Base-by-base conservation (phyloP, 1,140 invertebrate genomes). In the Sycophaga agraensis region DNA sequence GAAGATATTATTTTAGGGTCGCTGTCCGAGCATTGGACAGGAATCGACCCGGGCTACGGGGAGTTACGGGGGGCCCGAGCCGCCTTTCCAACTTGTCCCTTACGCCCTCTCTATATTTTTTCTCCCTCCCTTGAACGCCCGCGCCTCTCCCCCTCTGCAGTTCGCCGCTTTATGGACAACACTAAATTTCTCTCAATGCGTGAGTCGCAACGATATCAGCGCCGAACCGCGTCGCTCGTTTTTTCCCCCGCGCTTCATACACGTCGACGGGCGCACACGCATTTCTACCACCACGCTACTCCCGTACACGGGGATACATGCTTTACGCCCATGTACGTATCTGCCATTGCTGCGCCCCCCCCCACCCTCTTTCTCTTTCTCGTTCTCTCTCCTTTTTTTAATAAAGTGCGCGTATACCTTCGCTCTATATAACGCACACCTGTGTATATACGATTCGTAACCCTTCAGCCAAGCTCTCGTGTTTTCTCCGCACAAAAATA, bases 1-100 rank as follows among this genome's bases (percentile, higher is more conserved):
- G 22, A 50, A 42, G 57, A 68, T 71, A 71, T 68, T 69, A 65
- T 69, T 69, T 69, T 68, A 65, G 66, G 66, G 66, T 40, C 9
- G 45, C 43, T 49, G 66, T 64, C 64, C 66, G 61, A 63, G 64
- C 64, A 66, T 66, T 64, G 64, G 59, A 49, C 60, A 59, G 63
- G 65, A 71, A 69, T 69, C 67, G 64, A 66, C 64, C 60, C 55
- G 50, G 19, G 42, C n/a, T n/a, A n/a, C n/a, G n/a, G n/a, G n/a
- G n/a, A n/a, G n/a, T n/a, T n/a, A n/a, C n/a, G 56, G 62, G 64
- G 21, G 28, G 42, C 40, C 39, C 46, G 48, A 43, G 16, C 48
- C 59, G 54, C 42, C 53, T 63, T 63, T 63, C 66, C 48, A 62
- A 45, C 39, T 37, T 53, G 19, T 48, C 28, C 26, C 53, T 26